A percentile compares a stretch with the other conserved stretches of the same genome.
Conservation (phyloP, 2,888 invertebrate species). For the Dolomedes plantarius region DNA sequence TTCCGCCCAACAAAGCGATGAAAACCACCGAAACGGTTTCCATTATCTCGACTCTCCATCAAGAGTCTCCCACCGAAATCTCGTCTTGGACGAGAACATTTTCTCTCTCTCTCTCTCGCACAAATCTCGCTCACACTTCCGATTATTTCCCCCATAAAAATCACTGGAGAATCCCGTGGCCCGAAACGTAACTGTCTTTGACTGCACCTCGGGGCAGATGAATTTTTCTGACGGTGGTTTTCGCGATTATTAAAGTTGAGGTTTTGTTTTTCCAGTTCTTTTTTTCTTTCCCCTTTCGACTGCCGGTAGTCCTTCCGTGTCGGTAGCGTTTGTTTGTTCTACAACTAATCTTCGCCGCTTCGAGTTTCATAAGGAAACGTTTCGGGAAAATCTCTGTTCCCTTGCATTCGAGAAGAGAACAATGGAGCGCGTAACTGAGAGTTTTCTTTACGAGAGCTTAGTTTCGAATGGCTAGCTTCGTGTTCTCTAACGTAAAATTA, state of each 20-base stretch:
- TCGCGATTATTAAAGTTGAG: not conserved
- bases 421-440: not conserved
- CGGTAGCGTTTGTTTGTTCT: constrained; percentile 20
- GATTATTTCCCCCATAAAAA: not conserved
- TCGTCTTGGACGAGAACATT: not conserved
- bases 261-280: not conserved
- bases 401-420: not conserved
- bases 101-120: no score
- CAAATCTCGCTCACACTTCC: not conserved
- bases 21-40: not conserved
- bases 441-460: not conserved
- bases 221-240: not conserved
- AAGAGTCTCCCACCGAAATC: not conserved
- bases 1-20: not conserved
- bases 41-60: not conserved
- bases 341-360: constrained; percentile 32
- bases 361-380: constrained; percentile 8
- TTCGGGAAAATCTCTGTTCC: constrained; percentile 2
- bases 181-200: constrained; percentile 25
- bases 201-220: not conserved
- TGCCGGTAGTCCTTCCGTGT: constrained; percentile 21
- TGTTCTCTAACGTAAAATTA: no score
- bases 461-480: not conserved
- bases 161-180: constrained; percentile 31
- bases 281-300: not conserved